Evolutionary conservation across 2,113 vertebrate genomes (phyloP), one percentile per base, ranked within the genome.

Genomic region (Pyrgilauda ruficollis): DNA sequence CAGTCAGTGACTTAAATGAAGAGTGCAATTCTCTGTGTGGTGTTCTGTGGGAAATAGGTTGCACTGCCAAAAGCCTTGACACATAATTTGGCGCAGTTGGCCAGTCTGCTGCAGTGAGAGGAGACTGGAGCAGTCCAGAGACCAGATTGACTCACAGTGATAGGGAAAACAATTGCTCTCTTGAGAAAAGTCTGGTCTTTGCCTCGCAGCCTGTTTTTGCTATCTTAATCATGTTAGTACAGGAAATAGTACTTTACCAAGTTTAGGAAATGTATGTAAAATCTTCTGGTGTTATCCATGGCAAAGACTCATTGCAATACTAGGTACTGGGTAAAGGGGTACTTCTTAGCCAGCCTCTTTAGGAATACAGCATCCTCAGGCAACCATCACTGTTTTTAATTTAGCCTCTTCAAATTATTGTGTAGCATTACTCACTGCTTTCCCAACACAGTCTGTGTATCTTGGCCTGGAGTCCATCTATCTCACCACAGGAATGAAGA

Each of bases 341-440:
- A 26, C 24, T 53, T 90, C 24, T 39, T 53, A 80, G 55, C 47
- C 59, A 90, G 31, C 26, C 22, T 92, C n/a, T 72, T 75, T n/a
- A 26, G 67, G 37, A 61, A 58, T 26, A 59, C 11, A 68, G 33
- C 46, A 62, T 86, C 84, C 68, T 92, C 75, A 94, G 75, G 84
- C 87, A 94, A 93, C 12, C 37, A 27, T 61, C 44, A 76, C 20
- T 90, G 89, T 28, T 94, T 94, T 95, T 78, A 92, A 95, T 94
- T 90, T 91, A 83, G 44, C 37, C 18, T 81, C 39, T 90, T 86
- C 75, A 77, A 88, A 92, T 91, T 88, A 67, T 49, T 94, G 20
- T 86, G 62, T 28, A 77, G 90, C 61, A 91, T 96, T 94, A 97
- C 47, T 96, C 87, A 96, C 41, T 86, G 69, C 88, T 93, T 96